A percentile compares a stretch with the other conserved stretches of the same genome.
Evolutionary conservation across 1,140 invertebrate species (phyloP).

Genomic region (Lasaia peninsularis): DNA sequence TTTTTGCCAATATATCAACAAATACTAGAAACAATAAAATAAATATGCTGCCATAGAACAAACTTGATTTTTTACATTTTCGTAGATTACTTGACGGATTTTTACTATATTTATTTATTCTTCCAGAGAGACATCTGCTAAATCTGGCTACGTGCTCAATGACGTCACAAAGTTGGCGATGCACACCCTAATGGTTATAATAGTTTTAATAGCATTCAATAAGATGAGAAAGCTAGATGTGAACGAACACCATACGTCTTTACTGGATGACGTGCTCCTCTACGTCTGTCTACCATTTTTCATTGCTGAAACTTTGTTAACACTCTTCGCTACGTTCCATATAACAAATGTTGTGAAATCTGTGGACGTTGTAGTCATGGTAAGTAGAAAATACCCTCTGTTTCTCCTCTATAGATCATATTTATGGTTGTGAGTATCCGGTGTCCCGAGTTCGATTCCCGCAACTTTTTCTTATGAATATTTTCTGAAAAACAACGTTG

Average conservation of each 20-base stretch:
- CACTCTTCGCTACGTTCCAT: constrained; percentile 78
- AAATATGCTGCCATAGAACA: too few relatives aligned
- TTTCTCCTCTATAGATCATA: too few relatives aligned
- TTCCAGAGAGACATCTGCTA: background rate
- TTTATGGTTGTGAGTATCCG: too few relatives aligned
- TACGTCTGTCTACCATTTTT: constrained; percentile 84
- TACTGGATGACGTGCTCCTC: constrained; percentile 82
- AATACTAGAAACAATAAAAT: too few relatives aligned
- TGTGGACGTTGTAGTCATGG: constrained; percentile 3
- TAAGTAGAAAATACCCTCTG: too few relatives aligned
- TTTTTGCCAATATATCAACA: too few relatives aligned
- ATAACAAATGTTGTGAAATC: constrained; percentile 7
- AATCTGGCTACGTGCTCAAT: constrained; percentile 55
- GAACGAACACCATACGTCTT: constrained; percentile 79
- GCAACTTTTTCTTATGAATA: too few relatives aligned
- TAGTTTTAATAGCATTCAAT: constrained; percentile 75
- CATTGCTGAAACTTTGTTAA: constrained; percentile 81
- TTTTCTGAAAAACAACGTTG: too few relatives aligned
- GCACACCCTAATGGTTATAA: constrained; percentile 74
- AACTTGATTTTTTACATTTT: too few relatives aligned
- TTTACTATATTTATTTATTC: background rate
- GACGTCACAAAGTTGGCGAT: constrained; percentile 62
- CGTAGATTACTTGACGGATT: too few relatives aligned
- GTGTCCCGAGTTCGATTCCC: too few relatives aligned
- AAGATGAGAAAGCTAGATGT: constrained; percentile 80